Percentiles rank a stretch among this genome's conserved stretches.
Conservation (phyloP, 2,113 vertebrate genomes). For the Rhinolophus ferrumequinum region DNA sequence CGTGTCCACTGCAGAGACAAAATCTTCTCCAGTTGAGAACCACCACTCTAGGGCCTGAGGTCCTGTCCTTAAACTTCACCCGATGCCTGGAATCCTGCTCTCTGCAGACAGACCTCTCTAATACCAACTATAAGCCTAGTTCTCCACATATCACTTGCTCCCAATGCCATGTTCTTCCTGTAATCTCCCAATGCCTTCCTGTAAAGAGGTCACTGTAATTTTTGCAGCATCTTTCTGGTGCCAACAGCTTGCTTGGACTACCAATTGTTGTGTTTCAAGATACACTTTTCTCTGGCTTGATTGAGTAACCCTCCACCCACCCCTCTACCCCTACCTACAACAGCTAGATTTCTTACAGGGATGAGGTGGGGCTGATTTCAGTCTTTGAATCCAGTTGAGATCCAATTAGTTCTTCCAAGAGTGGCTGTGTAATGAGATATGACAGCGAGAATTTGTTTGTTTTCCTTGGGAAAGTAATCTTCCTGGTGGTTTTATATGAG, state of each 20-base stretch:
- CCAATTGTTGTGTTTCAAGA: neutral
- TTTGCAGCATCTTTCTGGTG: neutral
- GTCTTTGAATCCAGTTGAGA: neutral
- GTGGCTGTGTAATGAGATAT: neutral
- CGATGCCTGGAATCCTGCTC: neutral
- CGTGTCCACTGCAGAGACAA: neutral
- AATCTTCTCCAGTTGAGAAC: neutral
- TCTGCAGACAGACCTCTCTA: neutral
- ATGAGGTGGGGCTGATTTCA: neutral
- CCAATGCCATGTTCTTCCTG: neutral
- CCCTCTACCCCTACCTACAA: neutral
- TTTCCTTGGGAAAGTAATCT: conserved; percentile 48
- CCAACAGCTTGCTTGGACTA: neutral
- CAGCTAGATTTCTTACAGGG: neutral
- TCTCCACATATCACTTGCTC: neutral
- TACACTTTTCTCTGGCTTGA: neutral
- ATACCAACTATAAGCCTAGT: neutral
- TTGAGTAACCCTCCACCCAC: neutral
- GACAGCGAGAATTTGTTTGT: conserved; percentile 26
- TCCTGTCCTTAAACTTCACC: neutral
- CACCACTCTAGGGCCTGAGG: neutral
- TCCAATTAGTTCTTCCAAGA: neutral
- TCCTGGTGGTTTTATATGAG: neutral
- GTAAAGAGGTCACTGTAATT: neutral
- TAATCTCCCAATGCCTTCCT: neutral